Evolutionary conservation across 2,888 invertebrate species (phyloP).

Genomic region (Drosophila neoperkinsi): DNA sequence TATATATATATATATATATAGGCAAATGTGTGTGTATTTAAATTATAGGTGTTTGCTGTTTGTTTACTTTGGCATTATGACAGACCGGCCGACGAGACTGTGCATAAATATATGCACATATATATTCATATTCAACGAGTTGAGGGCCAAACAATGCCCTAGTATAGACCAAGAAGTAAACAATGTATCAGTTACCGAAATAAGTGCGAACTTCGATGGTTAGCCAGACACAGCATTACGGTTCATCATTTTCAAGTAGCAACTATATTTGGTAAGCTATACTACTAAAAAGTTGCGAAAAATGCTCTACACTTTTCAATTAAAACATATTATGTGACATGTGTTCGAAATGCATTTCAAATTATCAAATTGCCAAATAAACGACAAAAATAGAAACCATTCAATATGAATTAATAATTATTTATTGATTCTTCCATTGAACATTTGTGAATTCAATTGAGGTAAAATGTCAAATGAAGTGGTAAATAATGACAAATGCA

Average conservation of each 20-base stretch:
- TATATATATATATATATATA: background rate
- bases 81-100: background rate
- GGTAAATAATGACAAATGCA: background rate
- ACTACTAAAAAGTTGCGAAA: background rate
- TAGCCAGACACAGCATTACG: background rate
- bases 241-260: background rate
- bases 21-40: conserved; percentile 2
- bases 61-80: conserved; percentile 1
- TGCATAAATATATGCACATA: background rate
- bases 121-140: background rate
- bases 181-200: background rate
- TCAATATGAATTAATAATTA: background rate
- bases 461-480: too few species aligned
- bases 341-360: background rate
- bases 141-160: background rate
- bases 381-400: background rate
- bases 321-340: background rate
- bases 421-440: background rate
- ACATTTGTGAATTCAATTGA: background rate
- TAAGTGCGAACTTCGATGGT: background rate
- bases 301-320: background rate
- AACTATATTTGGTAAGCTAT: background rate
- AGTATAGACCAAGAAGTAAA: background rate
- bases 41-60: conserved; percentile 24
- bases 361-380: background rate